Conservation (phyloP, 2,113 vertebrate species). For the Phycodurus eques region DNA sequence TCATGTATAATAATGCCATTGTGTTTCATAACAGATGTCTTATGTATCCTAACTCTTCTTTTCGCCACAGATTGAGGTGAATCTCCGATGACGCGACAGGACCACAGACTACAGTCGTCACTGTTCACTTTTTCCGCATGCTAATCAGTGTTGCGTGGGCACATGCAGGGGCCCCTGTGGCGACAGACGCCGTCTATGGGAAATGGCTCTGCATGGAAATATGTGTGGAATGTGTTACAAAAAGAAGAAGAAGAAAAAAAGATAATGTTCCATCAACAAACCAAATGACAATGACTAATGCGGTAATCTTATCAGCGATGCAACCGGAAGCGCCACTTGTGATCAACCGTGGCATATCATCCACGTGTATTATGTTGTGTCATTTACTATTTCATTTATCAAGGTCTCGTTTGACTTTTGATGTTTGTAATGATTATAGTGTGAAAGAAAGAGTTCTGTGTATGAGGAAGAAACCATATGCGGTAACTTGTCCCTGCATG, state of each 20-base stretch:
- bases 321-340: slow-evolving; percentile 1
- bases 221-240: slow-evolving; percentile 48
- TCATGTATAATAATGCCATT: background rate
- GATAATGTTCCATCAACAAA: slow-evolving; percentile 20
- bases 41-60: background rate
- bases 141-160: slow-evolving; percentile 12
- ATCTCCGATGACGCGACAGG: background rate
- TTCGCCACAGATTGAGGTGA: background rate
- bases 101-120: background rate
- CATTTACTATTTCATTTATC: slow-evolving; percentile 14
- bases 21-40: background rate
- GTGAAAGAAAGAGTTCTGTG: background rate
- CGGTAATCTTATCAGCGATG: slow-evolving; percentile 30
- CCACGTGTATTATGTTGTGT: background rate
- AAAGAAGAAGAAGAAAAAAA: background rate
- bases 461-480: background rate
- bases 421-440: background rate
- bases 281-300: background rate
- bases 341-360: background rate
- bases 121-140: background rate
- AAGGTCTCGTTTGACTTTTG: background rate
- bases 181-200: slow-evolving; percentile 30
- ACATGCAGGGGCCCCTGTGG: slow-evolving; percentile 21
- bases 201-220: slow-evolving; percentile 29
- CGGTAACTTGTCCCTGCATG: background rate